Evolutionary conservation across 2,797 vertebrate genomes (phyloP), one percentile per base, ranked within the genome.

Genomic region (Chelmon rostratus): DNA sequence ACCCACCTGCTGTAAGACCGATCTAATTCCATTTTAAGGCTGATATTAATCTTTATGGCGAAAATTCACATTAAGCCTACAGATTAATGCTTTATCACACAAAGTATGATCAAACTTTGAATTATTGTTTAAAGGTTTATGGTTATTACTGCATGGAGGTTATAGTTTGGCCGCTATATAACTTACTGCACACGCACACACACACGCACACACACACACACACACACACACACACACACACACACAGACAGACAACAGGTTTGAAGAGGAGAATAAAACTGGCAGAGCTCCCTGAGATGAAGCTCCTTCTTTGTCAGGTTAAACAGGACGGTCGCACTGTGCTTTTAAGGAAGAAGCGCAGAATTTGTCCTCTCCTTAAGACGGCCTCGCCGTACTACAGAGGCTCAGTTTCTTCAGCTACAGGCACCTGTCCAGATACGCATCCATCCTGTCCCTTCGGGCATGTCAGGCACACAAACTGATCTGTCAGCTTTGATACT

Each of bases 401-500:
- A 69, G 63, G 76, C 83, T 88, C 83, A 47, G 78, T 88, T 82
- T 85, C 87, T 81, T 68, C 50, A 38, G 86, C 79, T 76, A 57
- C 87, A 81, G 84, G 87, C 86, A 59, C 76, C 64, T 21, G 86
- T 78, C 87, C 87, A 88, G 82, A 86, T 81, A 77, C 58, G 82
- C 79, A 67, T 84, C 68, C 81, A 19, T 66, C 65, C 76, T 63
- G 90, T 89, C 90, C 86, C 92, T 87, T 38, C 8, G 66, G 89
- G 88, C 88, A 49, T 85, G 13, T 78, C 84, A 73, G 84, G 86
- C 89, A 76, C 88, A 87, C 89, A 86, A 86, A 89, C 86, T 19
- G 78, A 89, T 89, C 91, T 78, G 90, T 92, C 93, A 84, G 74
- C 89, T 91, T 82, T 81, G 85, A 92, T 93, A 76, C 81, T 81